These are phyloP conservation scores for Corythoichthys haematopterus DNA, from an alignment of 2,113 vertebrate species.

Conservation along the genomic window DNA sequence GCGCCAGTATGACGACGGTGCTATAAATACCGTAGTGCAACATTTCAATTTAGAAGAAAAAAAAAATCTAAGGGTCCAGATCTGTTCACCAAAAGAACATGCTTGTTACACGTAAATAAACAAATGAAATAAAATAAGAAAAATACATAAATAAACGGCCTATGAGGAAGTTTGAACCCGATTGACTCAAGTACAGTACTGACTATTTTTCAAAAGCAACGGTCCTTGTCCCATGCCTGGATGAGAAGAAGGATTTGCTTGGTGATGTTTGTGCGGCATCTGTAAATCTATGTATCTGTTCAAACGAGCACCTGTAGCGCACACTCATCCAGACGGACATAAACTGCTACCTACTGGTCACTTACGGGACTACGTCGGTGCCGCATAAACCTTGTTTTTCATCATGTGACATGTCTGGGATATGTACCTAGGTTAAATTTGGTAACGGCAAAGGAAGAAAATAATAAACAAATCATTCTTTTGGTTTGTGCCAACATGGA, in stretches of 20 bases:
- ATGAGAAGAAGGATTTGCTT: not conserved
- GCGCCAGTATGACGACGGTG: conserved; percentile 27
- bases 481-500: no score
- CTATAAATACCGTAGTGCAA: conserved; percentile 49
- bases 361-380: not conserved
- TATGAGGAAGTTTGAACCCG: conserved; percentile 1
- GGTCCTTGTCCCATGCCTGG: not conserved
- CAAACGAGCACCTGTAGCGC: conserved; percentile 27
- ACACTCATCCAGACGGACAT: not conserved
- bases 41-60: conserved; percentile 21
- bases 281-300: not conserved
- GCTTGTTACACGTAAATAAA: not conserved
- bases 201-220: not conserved
- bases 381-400: not conserved
- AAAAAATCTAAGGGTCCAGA: conserved; percentile 8
- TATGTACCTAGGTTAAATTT: no score
- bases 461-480: no score
- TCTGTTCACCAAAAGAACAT: not conserved
- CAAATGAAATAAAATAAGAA: not conserved
- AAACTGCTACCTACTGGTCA: conserved; percentile 40
- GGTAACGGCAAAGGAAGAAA: no score
- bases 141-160: not conserved
- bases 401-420: not conserved
- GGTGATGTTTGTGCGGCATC: not conserved
- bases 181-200: no score